Conservation (phyloP, 2,113 vertebrate species). For the Sinocyclocheilus anshuiensis region DNA sequence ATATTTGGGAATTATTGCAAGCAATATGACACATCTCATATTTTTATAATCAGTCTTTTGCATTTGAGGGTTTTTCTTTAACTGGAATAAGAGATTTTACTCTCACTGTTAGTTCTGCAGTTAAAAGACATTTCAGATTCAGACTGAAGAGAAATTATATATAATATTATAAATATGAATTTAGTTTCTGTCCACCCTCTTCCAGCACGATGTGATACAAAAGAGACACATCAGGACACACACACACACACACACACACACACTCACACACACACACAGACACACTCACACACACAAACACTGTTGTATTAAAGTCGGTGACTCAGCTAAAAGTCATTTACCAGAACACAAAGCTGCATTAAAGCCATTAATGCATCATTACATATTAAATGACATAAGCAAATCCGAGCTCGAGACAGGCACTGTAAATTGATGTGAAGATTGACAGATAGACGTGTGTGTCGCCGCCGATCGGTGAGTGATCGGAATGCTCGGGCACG, state of each 20-base stretch:
- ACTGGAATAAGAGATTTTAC: background rate
- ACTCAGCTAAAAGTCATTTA: conserved; percentile 12
- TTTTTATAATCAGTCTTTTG: background rate
- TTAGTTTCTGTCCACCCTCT: background rate
- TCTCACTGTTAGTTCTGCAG: background rate
- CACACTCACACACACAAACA: conserved; percentile 15
- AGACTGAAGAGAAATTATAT: background rate
- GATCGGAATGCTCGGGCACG: background rate
- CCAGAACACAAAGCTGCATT: background rate
- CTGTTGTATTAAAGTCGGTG: background rate
- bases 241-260: background rate
- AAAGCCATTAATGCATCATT: background rate
- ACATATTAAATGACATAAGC: background rate
- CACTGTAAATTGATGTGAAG: background rate
- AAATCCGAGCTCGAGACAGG: background rate
- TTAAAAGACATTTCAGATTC: background rate
- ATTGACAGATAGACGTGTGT: background rate
- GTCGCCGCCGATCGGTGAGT: background rate
- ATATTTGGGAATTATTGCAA: background rate
- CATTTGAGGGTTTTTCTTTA: background rate
- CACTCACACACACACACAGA: conserved; percentile 10
- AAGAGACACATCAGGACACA: background rate
- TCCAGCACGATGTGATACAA: background rate
- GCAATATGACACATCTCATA: background rate
- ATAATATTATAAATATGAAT: background rate